Percentiles rank a stretch among this genome's conserved stretches.
phyloP scores from a whole-genome alignment of 37 sponge, comb jelly and placozoan species.

The Diacarnus erythraeanus region DNA sequence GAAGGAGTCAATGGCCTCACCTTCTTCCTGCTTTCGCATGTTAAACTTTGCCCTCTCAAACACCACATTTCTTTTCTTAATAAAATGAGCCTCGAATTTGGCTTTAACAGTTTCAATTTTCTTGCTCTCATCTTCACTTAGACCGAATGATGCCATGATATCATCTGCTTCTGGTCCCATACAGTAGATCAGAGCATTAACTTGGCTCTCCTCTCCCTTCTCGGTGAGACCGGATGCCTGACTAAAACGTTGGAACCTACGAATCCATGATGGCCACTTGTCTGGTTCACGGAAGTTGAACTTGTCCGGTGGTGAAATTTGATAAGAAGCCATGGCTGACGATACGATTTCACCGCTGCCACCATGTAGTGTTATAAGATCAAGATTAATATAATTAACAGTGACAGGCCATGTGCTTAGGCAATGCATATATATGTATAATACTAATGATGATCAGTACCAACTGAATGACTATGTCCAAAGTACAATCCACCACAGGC shows the following conservation, averaged over 20 bases:
- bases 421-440: no score
- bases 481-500: background rate
- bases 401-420: background rate
- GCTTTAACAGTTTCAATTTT: slow-evolving; percentile 26
- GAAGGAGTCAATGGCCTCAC: slow-evolving; percentile 43
- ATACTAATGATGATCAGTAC: background rate
- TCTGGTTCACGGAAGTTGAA: slow-evolving; percentile 44
- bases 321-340: slow-evolving; percentile 10
- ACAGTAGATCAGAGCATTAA: slow-evolving; percentile 35
- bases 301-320: slow-evolving; percentile 37
- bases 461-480: background rate
- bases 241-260: slow-evolving; percentile 33
- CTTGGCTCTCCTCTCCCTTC: slow-evolving; percentile 26
- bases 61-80: slow-evolving; percentile 30
- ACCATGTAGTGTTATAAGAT: background rate
- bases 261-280: slow-evolving; percentile 58
- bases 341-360: background rate
- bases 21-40: slow-evolving; percentile 31
- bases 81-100: slow-evolving; percentile 38
- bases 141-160: slow-evolving; percentile 29
- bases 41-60: slow-evolving; percentile 29
- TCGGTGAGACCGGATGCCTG: slow-evolving; percentile 29
- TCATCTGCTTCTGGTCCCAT: slow-evolving; percentile 55
- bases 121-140: slow-evolving; percentile 26
- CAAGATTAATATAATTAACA: no score